Evolutionary conservation across 2,797 vertebrate genomes (phyloP).

Genomic region (Smutsia temminckii): DNA sequence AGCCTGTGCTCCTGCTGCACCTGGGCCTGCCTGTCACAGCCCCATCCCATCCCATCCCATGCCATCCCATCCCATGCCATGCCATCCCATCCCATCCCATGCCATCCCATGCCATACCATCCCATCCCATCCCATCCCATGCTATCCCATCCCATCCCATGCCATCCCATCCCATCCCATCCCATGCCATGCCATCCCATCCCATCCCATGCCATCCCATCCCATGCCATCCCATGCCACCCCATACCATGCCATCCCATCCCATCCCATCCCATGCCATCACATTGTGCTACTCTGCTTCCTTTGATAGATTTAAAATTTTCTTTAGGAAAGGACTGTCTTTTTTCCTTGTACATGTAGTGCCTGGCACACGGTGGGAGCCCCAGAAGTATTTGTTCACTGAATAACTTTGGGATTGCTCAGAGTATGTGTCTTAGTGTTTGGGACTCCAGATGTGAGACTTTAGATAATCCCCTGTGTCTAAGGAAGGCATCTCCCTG

Average conservation of each 20-base stretch:
- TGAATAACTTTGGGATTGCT: background rate
- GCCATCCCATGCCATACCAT: too few species aligned
- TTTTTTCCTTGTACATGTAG: background rate
- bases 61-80: too few species aligned
- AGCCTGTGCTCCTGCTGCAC: background rate
- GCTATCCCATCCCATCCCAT: too few species aligned
- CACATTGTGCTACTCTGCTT: background rate
- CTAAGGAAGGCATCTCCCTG: background rate
- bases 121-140: too few species aligned
- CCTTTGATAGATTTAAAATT: background rate
- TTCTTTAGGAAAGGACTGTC: background rate
- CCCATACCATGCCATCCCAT: too few species aligned
- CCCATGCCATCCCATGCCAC: too few species aligned
- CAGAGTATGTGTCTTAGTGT: background rate
- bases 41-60: too few species aligned
- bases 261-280: background rate
- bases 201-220: too few species aligned
- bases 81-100: too few species aligned
- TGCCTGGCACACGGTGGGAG: background rate
- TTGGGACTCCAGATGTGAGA: background rate
- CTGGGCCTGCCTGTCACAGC: background rate
- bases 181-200: too few species aligned
- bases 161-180: too few species aligned
- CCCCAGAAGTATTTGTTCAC: background rate
- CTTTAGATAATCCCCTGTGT: background rate